Evolutionary conservation across 2,888 invertebrate genomes (phyloP), one percentile per base, ranked within the genome.

Genomic region (Caenorhabditis auriculariae): DNA sequence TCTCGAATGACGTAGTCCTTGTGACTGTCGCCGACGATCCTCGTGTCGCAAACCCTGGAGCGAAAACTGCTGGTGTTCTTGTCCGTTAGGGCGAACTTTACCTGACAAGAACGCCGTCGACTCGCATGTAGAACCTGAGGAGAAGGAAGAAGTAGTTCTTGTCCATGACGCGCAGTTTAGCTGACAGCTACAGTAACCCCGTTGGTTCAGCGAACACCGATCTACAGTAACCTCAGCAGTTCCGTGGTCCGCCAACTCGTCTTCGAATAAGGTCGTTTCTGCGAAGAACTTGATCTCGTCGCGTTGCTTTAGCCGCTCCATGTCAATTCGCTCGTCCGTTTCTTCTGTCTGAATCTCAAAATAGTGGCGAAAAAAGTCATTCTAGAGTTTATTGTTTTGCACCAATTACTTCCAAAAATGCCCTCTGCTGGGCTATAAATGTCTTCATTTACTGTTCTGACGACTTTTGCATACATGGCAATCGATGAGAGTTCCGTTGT

Each of bases 191-290:
- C 0, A 93, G 74, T 89, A 87, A 9, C n/a, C 4, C 0, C 24
- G 12, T 28, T 39, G 19, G 29, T 7, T 4, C 17, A 17, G 19
- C n/a, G 3, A 39, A 17, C 35, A 12, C 17, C 23, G 21, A 19
- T 7, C 27, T 44, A n/a, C 24, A 57, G 37, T 23, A n/a, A 71
- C 68, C 49, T 90, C 88, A 1, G 96, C 91, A 53, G 91, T 89
- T 17, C 98, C 98, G 86, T 98, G 91, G 84, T 98, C 98, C 82
- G 95, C 95, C 44, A 98, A 84, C 83, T 98, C 98, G 85, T 99
- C 98, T 85, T 99, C 98, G 85, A 90, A 99, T 35, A 98, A 84
- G 54, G 91, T 89, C 29, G 96, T 41, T n/a, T 46, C 49, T 15
- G 91, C 89, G 83, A 91, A 96, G 83, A 95, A 96, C 3, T 91